Conservation (phyloP, 2,888 invertebrate genomes). For the Chloroclysta siterata region DNA sequence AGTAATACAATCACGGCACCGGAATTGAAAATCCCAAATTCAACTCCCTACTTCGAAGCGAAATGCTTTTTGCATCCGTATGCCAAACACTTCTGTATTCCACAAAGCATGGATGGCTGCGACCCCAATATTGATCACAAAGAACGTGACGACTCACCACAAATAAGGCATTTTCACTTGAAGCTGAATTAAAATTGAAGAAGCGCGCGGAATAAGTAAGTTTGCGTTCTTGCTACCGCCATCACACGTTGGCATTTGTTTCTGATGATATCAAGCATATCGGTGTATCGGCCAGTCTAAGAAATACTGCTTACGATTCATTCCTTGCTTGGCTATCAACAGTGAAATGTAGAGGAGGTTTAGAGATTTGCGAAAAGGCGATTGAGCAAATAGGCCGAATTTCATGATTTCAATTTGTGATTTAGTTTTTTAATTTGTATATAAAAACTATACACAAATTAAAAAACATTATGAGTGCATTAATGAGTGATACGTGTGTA, state of each 20-base stretch:
- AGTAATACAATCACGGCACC: constrained; percentile 7
- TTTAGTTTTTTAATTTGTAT: no score
- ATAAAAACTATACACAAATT: no score
- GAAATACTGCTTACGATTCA: neutral
- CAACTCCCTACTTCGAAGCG: constrained; percentile 11
- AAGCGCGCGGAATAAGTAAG: constrained; percentile 44
- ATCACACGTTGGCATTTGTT: neutral
- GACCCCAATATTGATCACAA: constrained; percentile 70
- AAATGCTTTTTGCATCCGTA: constrained; percentile 55
- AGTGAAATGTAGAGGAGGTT: no score
- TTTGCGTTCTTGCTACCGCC: neutral
- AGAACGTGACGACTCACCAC: constrained; percentile 64
- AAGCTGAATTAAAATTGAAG: constrained; percentile 54
- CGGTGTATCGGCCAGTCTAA: neutral
- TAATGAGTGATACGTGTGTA: no score
- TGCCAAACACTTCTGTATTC: constrained; percentile 44
- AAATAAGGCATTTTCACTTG: constrained; percentile 69
- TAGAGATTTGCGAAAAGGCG: no score
- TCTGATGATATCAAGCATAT: neutral
- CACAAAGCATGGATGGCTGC: constrained; percentile 45
- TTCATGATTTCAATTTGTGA: no score
- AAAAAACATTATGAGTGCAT: no score
- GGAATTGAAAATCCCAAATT: constrained; percentile 22
- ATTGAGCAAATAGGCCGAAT: no score
- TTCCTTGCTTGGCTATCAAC: no score